Evolutionary conservation across 2,113 vertebrate species (phyloP).

Genomic region (Lanius ludovicianus): DNA sequence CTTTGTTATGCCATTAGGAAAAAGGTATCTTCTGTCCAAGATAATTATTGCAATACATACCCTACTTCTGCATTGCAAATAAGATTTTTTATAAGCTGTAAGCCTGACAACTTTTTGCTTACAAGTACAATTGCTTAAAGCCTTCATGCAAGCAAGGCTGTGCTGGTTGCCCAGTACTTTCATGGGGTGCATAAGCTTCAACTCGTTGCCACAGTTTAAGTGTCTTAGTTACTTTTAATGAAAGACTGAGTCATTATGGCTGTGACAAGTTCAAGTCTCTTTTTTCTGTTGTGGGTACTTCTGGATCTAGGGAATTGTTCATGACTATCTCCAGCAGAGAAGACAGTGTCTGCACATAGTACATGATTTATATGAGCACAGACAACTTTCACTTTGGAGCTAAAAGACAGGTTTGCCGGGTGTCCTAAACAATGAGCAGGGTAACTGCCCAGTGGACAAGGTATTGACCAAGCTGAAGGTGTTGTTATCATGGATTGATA

Average conservation of each 20-base stretch:
- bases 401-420: background rate
- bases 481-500: background rate
- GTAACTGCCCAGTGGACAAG: background rate
- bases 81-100: background rate
- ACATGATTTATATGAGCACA: background rate
- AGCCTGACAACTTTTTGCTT: background rate
- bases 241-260: background rate
- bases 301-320: background rate
- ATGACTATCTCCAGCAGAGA: background rate
- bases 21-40: background rate
- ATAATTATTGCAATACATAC: background rate
- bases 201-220: background rate
- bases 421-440: background rate
- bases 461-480: background rate
- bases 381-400: background rate
- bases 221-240: background rate
- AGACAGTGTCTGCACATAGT: background rate
- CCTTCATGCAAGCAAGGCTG: background rate
- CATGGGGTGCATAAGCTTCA: background rate
- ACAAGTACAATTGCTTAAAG: background rate
- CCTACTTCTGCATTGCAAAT: background rate
- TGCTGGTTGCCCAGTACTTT: background rate
- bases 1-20: background rate
- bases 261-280: background rate
- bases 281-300: background rate